Evolutionary conservation across 2,888 invertebrate species (phyloP), one percentile per base, ranked within the genome.

Genomic region (Hyposoter dolosus): DNA sequence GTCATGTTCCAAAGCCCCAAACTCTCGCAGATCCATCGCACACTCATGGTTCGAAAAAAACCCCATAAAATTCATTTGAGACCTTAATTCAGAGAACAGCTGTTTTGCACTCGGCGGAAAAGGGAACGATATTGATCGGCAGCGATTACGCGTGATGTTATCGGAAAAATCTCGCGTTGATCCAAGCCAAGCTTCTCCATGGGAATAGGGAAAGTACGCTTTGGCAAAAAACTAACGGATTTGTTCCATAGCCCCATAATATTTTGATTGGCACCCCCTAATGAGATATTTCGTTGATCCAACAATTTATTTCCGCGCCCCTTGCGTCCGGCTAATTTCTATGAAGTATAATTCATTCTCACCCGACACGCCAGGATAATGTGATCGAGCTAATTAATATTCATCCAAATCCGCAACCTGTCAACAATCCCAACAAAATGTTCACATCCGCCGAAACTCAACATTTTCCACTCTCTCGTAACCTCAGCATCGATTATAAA

Each of bases 1-100:
- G 47, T 7, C n/a, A n/a, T 50, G 63, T 65, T 63, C n/a, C 75
- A 32, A 76, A 28, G 63, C 75, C 40, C 47, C 32, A 63, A 60
- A 65, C 3, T 56, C 3, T 56, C 40, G 19, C 23, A 23, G 56
- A 19, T 74, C 10, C 6, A 40, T 43, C 15, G 56, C 23, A 56
- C 12, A 56, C 56, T 4, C 12, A 10, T 60, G 23, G 23, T 19
- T 40, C 7, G 7, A 2, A n/a, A 7, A 7, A 40, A 40, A 23
- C 35, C 10, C 19, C 40, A 56, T 9, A 5, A 53, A 72, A 50
- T 35, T 72, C 32, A 6, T 19, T 35, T 1, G 2, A 32, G 32
- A 4, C 53, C 53, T 35, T 19, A 68, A 45, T 45, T 43, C 45
- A 23, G 15, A 43, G 5, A 23, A 45, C 23, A 45, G 60, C 43